phyloP scores from a whole-genome alignment of 2,113 vertebrate species.

The Thalassoma bifasciatum region DNA sequence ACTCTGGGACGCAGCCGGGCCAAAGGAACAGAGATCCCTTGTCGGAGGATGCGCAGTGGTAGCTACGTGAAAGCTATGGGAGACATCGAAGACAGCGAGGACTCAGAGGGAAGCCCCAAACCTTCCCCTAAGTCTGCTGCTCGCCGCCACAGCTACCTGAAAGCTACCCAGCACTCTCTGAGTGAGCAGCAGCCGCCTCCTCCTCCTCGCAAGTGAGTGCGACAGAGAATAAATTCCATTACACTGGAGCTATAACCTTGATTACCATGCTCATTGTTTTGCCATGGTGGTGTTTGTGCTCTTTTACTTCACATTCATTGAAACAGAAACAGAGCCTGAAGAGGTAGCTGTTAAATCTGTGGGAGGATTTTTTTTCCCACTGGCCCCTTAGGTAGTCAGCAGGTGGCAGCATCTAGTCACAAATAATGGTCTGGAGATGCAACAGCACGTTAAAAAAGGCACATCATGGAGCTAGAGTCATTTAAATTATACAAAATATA shows the following conservation, averaged over 20 bases:
- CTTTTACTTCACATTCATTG: conserved; percentile 30
- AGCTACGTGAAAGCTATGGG: conserved; percentile 99
- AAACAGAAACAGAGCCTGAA: conserved; percentile 10
- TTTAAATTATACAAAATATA: not conserved
- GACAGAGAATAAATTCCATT: not conserved
- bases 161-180: conserved; percentile 96
- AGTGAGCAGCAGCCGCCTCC: conserved; percentile 90
- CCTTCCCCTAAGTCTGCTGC: conserved; percentile 96
- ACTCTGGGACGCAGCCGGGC: conserved; percentile 85
- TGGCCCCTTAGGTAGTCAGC: conserved; percentile 61
- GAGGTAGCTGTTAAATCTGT: not conserved
- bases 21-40: conserved; percentile 89
- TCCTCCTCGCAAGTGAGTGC: conserved; percentile 90
- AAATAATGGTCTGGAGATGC: not conserved
- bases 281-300: conserved; percentile 22
- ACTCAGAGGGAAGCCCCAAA: conserved; percentile 96
- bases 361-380: not conserved
- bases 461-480: not conserved
- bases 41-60: conserved; percentile 97
- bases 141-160: conserved; percentile 98
- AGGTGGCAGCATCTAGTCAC: conserved; percentile 75
- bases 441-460: not conserved
- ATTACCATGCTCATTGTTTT: conserved; percentile 36
- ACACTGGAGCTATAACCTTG: not conserved
- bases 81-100: conserved; percentile 91